Evolutionary conservation across 2,797 vertebrate species (phyloP).

Genomic region (Zenarchopterus dispar): DNA sequence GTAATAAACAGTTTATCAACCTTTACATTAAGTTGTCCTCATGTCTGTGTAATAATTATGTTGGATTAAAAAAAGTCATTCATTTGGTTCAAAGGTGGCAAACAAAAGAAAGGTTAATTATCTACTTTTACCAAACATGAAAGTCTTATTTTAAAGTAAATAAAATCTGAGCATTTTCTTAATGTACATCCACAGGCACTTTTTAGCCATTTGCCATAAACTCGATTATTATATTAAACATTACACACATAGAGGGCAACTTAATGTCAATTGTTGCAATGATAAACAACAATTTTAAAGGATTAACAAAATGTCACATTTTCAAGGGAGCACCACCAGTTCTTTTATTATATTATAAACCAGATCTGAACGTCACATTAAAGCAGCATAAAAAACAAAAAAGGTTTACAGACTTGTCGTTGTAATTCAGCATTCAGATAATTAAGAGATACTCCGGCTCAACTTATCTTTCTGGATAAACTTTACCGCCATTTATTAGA

Average conservation of each 20-base stretch:
- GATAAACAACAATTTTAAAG: slow-evolving; percentile 77
- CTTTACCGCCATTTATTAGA: not conserved
- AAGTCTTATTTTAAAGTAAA: not conserved
- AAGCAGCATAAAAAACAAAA: not conserved
- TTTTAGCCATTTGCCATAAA: not conserved
- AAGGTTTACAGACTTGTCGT: not conserved
- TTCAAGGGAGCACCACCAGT: slow-evolving; percentile 80
- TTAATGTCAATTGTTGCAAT: slow-evolving; percentile 78
- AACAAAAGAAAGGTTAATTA: not conserved
- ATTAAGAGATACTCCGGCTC: not conserved
- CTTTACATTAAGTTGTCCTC: slow-evolving; percentile 76
- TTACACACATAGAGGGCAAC: slow-evolving; percentile 69
- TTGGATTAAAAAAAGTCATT: slow-evolving; percentile 6
- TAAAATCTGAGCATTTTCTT: not conserved
- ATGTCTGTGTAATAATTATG: slow-evolving; percentile 32
- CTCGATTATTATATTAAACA: slow-evolving; percentile 11
- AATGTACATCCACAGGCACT: not conserved
- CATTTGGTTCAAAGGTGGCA: not conserved
- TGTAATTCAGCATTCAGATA: not conserved
- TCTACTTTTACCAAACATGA: slow-evolving; percentile 11
- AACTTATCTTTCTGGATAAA: not conserved
- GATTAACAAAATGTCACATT: slow-evolving; percentile 70
- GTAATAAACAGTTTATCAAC: slow-evolving; percentile 71
- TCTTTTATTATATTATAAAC: slow-evolving; percentile 8
- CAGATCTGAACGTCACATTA: not conserved